Evolutionary conservation across 2,888 invertebrate genomes (phyloP).

Genomic region (Deilephila elpenor): DNA sequence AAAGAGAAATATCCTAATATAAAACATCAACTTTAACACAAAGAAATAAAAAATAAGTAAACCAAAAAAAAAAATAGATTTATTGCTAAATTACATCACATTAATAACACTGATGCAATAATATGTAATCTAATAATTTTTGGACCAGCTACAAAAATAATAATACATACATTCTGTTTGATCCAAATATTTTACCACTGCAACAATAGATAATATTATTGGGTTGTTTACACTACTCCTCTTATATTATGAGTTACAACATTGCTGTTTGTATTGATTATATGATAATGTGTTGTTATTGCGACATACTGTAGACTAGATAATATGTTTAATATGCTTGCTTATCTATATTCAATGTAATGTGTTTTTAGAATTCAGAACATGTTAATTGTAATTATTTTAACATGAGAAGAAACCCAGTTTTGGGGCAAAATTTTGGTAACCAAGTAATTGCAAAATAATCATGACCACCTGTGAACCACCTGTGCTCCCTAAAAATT

Average conservation of each 20-base stretch:
- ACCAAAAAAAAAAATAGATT: too few relatives aligned
- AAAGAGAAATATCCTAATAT: too few relatives aligned
- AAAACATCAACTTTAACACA: too few relatives aligned
- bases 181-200: slow-evolving; percentile 8
- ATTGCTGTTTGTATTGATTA: neutral
- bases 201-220: neutral
- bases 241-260: neutral
- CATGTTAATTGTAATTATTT: neutral
- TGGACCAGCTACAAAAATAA: neutral
- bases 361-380: neutral
- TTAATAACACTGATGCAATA: neutral
- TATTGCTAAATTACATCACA: too few relatives aligned
- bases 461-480: too few relatives aligned
- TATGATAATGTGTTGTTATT: neutral
- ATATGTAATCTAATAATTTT: neutral
- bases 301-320: neutral
- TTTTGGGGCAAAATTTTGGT: too few relatives aligned
- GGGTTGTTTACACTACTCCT: neutral
- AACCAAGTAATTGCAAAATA: too few relatives aligned
- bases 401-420: too few relatives aligned
- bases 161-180: neutral
- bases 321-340: neutral
- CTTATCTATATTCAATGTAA: neutral
- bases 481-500: neutral
- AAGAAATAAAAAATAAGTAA: too few relatives aligned